Base-by-base conservation (phyloP, 2,888 invertebrate genomes). In the Dryobota labecula region DNA sequence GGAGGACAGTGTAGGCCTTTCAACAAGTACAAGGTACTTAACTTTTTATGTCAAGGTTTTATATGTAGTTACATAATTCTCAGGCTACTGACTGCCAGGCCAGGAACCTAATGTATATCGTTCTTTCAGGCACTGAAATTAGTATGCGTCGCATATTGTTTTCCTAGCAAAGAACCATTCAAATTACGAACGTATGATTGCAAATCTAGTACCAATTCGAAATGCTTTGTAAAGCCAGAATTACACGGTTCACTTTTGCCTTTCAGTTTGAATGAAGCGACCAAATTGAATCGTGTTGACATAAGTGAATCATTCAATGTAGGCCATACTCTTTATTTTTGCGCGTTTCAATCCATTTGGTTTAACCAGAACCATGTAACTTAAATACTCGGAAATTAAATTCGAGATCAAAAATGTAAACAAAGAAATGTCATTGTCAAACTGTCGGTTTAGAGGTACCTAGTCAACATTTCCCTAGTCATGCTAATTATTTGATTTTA, bases 221-320 rank as follows among this genome's bases (percentile, higher is more conserved):
- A 53, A 73, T 53, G n/a, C 33, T 70, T 51, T 73, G 27, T 71
- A 45, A n/a, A 3, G 41, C 0, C 9, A 9, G 27, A 74, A 74
- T 64, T 45, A 53, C 24, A n/a, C n/a, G n/a, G n/a, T n/a, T 20
- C 36, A 38, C 36, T 38, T 38, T 74, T 24, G 51, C 51, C 20
- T 63, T 74, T 63, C 64, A 30, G 24, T 71, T 53, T 38, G 53
- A 53, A 38, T 45, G 30, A 43, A 53, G 75, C 3, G 64, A 53
- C 5, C 15, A 64, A 71, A 71, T 71, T 74, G 75, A 45, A 45
- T 45, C 64, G 43, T 74, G 51, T 53, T 53, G 43, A 63, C 74
- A 27, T 63, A 18, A 73, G 24, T 24, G 27, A 53, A 38, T 38
- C 20, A 45, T 47, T 71, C 5, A 24, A 24, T 45, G 41, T 53